Conservation (phyloP, 2,888 invertebrate genomes). For the Folsomia manolachei region DNA sequence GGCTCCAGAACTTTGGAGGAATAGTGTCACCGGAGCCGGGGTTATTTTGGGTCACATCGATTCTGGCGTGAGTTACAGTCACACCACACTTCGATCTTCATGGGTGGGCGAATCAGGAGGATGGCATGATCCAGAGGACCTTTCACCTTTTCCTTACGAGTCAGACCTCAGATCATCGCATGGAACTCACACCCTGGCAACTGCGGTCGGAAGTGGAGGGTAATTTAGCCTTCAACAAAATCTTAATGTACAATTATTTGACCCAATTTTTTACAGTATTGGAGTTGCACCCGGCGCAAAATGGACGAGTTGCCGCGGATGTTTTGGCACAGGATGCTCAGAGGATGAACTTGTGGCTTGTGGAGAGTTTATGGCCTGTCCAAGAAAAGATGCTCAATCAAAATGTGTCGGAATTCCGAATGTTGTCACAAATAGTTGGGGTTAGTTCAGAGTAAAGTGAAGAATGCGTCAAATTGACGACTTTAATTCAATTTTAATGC, state of each 20-base stretch:
- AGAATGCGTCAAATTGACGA: too few species aligned
- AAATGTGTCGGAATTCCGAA: neutral
- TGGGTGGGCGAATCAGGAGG: neutral
- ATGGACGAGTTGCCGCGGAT: conserved; percentile 35
- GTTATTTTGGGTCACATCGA: neutral
- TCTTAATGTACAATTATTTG: too few species aligned
- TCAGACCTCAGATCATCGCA: neutral
- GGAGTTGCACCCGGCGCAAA: conserved; percentile 35
- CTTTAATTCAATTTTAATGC: too few species aligned
- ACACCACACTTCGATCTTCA: neutral
- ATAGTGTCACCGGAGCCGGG: neutral
- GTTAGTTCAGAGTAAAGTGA: too few species aligned
- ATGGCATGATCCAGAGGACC: neutral
- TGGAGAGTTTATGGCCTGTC: conserved; percentile 21
- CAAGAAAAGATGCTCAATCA: neutral
- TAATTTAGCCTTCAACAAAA: too few species aligned
- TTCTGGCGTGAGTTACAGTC: neutral
- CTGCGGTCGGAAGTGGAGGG: neutral
- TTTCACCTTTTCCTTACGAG: neutral
- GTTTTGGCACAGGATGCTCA: conserved; percentile 17
- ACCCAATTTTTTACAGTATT: conserved; percentile 12
- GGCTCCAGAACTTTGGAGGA: neutral
- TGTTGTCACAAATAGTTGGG: neutral
- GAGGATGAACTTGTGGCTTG: conserved; percentile 32
- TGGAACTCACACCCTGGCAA: neutral